phyloP scores from a whole-genome alignment of 2,888 invertebrate species.

The Agrenia bidenticulata region DNA sequence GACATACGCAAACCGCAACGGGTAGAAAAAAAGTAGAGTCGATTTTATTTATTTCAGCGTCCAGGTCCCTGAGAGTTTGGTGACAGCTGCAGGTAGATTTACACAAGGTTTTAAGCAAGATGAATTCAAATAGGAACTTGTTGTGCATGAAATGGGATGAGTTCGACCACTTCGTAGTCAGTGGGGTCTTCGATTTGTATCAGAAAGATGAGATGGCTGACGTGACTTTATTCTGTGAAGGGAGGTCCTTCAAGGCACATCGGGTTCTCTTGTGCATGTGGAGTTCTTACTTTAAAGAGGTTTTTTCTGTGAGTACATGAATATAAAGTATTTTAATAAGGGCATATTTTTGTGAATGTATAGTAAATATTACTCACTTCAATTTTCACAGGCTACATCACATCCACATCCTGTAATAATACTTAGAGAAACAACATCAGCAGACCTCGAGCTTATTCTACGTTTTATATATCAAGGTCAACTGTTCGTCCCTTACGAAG shows the following conservation, averaged over 20 bases:
- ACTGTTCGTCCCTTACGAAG: conserved; percentile 37
- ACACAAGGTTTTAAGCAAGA: too few species aligned
- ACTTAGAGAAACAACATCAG: conserved; percentile 33
- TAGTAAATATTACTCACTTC: neutral
- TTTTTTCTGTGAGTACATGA: conserved; percentile 40
- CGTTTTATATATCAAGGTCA: conserved; percentile 48
- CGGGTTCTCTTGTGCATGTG: conserved; percentile 38
- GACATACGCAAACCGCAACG: too few species aligned
- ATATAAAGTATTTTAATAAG: neutral
- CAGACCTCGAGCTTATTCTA: conserved; percentile 41
- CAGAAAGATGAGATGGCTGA: conserved; percentile 45
- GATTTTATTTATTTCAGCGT: too few species aligned
- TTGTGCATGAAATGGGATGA: conserved; percentile 44
- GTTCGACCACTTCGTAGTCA: conserved; percentile 40
- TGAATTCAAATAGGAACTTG: conserved; percentile 26
- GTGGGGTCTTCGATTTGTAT: conserved; percentile 29
- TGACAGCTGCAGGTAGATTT: too few species aligned
- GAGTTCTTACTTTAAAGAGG: conserved; percentile 41
- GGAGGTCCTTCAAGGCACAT: conserved; percentile 44
- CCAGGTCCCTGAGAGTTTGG: too few species aligned
- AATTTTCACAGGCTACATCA: conserved; percentile 24
- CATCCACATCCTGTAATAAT: conserved; percentile 40
- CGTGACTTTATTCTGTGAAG: conserved; percentile 40
- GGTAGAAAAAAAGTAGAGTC: too few species aligned
- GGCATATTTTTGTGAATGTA: neutral